Evolutionary conservation across 2,797 vertebrate species (phyloP).

Genomic region (Micropoecilia bifurca): DNA sequence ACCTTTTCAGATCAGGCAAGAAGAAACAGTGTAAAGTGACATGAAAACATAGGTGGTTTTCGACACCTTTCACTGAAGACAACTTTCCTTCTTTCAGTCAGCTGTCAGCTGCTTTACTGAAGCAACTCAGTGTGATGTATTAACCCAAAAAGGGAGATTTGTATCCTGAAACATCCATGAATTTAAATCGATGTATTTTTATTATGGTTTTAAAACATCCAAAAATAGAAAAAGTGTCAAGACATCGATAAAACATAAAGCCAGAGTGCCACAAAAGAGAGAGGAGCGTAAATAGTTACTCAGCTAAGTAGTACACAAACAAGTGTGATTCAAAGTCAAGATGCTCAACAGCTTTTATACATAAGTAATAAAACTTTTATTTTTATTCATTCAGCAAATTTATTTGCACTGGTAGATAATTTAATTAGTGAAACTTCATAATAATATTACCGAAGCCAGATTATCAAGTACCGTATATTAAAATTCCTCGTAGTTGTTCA

Average conservation of each 20-base stretch:
- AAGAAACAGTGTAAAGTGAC: slow-evolving; percentile 35
- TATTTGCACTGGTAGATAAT: not conserved
- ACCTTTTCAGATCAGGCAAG: slow-evolving; percentile 42
- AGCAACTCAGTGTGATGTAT: slow-evolving; percentile 1
- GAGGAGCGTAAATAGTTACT: too few species aligned
- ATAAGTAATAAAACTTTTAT: not conserved
- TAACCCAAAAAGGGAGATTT: slow-evolving; percentile 8
- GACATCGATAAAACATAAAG: not conserved
- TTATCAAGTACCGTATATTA: not conserved
- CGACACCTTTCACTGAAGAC: slow-evolving; percentile 19
- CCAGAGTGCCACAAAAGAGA: not conserved
- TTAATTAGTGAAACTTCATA: not conserved
- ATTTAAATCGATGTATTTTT: not conserved
- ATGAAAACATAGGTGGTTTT: slow-evolving; percentile 23
- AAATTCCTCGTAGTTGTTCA: not conserved
- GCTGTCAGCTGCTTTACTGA: slow-evolving; percentile 14
- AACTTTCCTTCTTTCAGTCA: slow-evolving; percentile 24
- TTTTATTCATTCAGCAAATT: not conserved
- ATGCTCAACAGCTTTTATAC: not conserved
- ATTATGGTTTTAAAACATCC: not conserved
- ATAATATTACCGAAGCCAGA: not conserved
- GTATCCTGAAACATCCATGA: not conserved
- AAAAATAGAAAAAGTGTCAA: not conserved
- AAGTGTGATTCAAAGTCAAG: not conserved
- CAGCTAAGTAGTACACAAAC: not conserved